These are phyloP conservation scores for Drosophila teissieri DNA, from an alignment of 1,140 invertebrate species.

Conservation along the genomic window DNA sequence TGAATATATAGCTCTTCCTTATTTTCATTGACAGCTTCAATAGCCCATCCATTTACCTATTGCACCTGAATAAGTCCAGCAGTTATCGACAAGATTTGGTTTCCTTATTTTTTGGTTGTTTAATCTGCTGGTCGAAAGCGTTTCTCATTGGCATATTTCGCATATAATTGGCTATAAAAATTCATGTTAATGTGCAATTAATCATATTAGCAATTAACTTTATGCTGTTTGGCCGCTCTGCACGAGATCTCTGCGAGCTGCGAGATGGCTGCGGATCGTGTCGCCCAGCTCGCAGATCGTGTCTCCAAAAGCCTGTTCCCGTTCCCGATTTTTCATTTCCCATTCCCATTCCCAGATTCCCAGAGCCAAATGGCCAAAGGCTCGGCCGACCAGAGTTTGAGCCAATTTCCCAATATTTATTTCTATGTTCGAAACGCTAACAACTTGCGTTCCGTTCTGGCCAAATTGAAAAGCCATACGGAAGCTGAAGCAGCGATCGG, in stretches of 20 bases:
- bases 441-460: conserved; percentile 63
- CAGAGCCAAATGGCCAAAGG: conserved; percentile 29
- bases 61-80: background rate
- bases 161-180: conserved; percentile 81
- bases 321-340: conserved; percentile 24
- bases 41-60: background rate
- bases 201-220: conserved; percentile 84
- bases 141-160: conserved; percentile 79
- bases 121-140: conserved; percentile 15
- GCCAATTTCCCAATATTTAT: conserved; percentile 80
- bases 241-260: conserved; percentile 65
- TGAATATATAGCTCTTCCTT: background rate
- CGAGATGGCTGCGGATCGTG: conserved; percentile 57
- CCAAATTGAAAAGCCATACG: conserved; percentile 74
- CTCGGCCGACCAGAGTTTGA: conserved; percentile 36
- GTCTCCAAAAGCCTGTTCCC: conserved; percentile 70
- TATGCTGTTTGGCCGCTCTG: conserved; percentile 77
- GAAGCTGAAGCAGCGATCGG: conserved; percentile 48
- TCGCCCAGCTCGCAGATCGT: conserved; percentile 54
- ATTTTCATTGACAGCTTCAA: background rate
- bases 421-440: conserved; percentile 73
- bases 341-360: conserved; percentile 45
- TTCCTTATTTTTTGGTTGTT: background rate
- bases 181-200: conserved; percentile 84
- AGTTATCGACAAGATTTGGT: background rate